phyloP scores from a whole-genome alignment of 2,888 invertebrate genomes.

The Alloscopus bannaensis region DNA sequence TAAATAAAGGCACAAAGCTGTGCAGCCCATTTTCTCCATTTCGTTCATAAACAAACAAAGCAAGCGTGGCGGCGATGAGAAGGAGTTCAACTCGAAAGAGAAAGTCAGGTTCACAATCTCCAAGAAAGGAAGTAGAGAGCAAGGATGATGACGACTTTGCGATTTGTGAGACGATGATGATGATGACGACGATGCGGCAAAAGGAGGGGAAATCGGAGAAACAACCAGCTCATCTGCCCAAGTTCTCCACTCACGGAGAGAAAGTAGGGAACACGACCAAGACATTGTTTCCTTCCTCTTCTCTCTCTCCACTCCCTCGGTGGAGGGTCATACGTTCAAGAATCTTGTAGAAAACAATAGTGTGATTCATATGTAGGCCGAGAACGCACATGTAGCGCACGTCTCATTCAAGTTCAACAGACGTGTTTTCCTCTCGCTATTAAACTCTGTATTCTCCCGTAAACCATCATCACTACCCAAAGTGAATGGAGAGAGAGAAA shows the following conservation, averaged over 20 bases:
- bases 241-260: neutral
- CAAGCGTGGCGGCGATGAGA: too few species aligned
- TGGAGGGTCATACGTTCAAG: neutral
- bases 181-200: constrained; percentile 41
- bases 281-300: constrained; percentile 8
- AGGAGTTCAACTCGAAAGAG: neutral
- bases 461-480: too few species aligned
- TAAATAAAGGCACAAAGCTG: too few species aligned
- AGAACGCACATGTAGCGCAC: too few species aligned
- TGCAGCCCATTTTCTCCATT: too few species aligned
- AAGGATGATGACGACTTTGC: neutral
- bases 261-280: too few species aligned
- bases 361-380: too few species aligned
- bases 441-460: too few species aligned
- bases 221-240: constrained; percentile 31
- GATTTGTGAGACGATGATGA: constrained; percentile 2
- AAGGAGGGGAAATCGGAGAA: constrained; percentile 28
- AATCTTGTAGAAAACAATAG: constrained; percentile 4
- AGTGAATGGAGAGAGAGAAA: neutral
- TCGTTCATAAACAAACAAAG: too few species aligned
- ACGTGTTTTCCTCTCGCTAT: too few species aligned
- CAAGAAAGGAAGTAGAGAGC: neutral
- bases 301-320: constrained; percentile 12
- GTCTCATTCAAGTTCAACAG: too few species aligned
- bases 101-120: too few species aligned